Base-by-base conservation (phyloP, 2,888 invertebrate genomes). In the Euclidia mi region DNA sequence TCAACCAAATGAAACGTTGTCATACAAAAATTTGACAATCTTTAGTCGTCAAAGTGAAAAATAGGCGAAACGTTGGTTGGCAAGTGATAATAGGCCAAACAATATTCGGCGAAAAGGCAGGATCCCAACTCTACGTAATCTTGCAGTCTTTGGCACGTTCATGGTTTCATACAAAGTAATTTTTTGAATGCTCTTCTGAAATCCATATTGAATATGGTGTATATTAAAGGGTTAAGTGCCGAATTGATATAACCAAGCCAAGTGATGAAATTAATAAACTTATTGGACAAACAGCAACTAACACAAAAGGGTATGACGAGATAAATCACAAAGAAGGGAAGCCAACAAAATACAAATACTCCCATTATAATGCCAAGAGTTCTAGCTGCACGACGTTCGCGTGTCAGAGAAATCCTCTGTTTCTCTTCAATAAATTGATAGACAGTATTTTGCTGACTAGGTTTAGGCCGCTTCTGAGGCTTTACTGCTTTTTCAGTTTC, bases 341-440 rank as follows among this genome's bases (percentile, higher is more conserved):
- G 95, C 99, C 99, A 99, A 89, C 99, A 99, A 7, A 99, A 96
- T 42, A 99, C 98, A 87, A 99, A 99, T 0, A 99, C 99, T 3
- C 99, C 99, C 97, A 99, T 99, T 56, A 99, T 99, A 52, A 99
- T 99, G 15, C 99, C 99, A 1, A 99, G 95, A 0, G 99, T 99
- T 47, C 99, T 95, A 0, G 99, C 99, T 0, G 99, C n/a, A n/a
- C n/a, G n/a, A n/a, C 99, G 95, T 85, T 99, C 99, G 81, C 99
- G 97, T 1, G 98, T 98, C 61, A 99, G 89, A 0, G 99, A 99
- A 75, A 99, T 98, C 66, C 97, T 95, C 86, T 98, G 98, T 69
- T 98, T 97, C 82, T 98, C 98, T 89, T 98, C 98, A 78, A 98
- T 98, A 85, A 98, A 98, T 82, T 98, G 97, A 81, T 97, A 97